Evolutionary conservation across 2,797 vertebrate genomes (phyloP).

Genomic region (Anguilla megastoma): DNA sequence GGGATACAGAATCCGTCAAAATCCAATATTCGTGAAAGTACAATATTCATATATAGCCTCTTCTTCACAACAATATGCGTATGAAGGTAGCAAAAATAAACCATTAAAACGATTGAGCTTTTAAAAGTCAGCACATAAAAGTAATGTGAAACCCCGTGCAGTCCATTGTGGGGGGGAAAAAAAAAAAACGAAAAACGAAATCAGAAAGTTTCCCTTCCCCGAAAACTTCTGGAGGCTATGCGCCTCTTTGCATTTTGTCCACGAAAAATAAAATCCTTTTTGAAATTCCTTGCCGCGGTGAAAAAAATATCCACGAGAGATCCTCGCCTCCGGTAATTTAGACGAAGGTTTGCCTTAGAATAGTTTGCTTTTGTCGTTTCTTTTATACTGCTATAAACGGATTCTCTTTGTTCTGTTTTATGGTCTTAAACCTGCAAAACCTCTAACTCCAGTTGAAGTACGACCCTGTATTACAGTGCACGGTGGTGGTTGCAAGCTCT

Average conservation of each 20-base stretch:
- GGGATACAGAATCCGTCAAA: conserved; percentile 43
- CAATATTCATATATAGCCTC: conserved; percentile 53
- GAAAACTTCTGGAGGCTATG: conserved; percentile 53
- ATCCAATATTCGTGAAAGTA: conserved; percentile 35
- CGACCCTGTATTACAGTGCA: conserved; percentile 71
- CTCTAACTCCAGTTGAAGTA: conserved; percentile 73
- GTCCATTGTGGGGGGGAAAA: background rate
- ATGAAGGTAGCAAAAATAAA: conserved; percentile 5
- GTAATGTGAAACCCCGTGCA: conserved; percentile 29
- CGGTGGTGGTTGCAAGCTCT: conserved; percentile 68
- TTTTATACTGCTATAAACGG: conserved; percentile 70
- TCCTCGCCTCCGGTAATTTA: conserved; percentile 37
- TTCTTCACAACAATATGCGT: conserved; percentile 38
- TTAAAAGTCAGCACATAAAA: conserved; percentile 28
- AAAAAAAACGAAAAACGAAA: conserved; percentile 15
- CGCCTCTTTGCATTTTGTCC: conserved; percentile 49
- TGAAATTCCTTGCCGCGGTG: conserved; percentile 55
- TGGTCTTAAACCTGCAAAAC: conserved; percentile 37
- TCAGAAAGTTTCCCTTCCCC: conserved; percentile 38
- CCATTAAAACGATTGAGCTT: conserved; percentile 17
- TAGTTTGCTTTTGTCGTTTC: conserved; percentile 67
- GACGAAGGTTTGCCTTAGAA: conserved; percentile 26
- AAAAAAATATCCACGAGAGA: conserved; percentile 57
- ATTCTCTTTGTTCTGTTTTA: conserved; percentile 76
- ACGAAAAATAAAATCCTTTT: conserved; percentile 41